A percentile compares a stretch with the other conserved stretches of the same genome.
Evolutionary conservation across 2,797 vertebrate genomes (phyloP).

Genomic region (Gymnopithys bicolor): DNA sequence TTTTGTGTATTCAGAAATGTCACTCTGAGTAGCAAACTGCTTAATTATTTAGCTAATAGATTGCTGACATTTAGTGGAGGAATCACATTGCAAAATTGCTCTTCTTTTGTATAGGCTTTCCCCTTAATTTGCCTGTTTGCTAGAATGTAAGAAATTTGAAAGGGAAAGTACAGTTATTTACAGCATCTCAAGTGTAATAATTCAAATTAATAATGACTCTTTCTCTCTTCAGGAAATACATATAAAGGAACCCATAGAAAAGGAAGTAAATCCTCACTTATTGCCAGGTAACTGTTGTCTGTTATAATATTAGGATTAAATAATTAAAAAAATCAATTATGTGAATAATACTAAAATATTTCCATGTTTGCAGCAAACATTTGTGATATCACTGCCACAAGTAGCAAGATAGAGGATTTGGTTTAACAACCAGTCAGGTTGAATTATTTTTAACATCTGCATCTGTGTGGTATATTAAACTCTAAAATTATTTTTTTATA

Average conservation of each 20-base stretch:
- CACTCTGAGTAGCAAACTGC: not conserved
- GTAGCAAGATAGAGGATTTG: not conserved
- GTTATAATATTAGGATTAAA: not conserved
- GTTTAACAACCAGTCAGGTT: not conserved
- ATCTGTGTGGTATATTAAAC: not conserved
- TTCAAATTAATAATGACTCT: not conserved
- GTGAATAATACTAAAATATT: not conserved
- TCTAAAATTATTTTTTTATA: not conserved
- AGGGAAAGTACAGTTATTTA: not conserved
- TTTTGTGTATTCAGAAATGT: not conserved
- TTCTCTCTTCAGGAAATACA: slow-evolving; percentile 82
- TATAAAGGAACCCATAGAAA: slow-evolving; percentile 76
- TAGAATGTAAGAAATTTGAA: not conserved
- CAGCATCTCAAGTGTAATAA: not conserved
- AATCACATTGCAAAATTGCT: not conserved
- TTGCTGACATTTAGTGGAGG: not conserved
- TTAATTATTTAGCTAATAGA: not conserved
- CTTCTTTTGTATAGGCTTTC: not conserved
- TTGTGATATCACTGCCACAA: not conserved
- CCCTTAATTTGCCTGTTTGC: not conserved
- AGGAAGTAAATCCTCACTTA: slow-evolving; percentile 81
- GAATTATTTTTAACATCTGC: not conserved
- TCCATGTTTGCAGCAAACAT: not conserved
- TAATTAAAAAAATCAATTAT: not conserved
- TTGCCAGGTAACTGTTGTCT: slow-evolving; percentile 80